Evolutionary conservation across 2,113 vertebrate genomes (phyloP).

Genomic region (Gasterosteus aculeatus): DNA sequence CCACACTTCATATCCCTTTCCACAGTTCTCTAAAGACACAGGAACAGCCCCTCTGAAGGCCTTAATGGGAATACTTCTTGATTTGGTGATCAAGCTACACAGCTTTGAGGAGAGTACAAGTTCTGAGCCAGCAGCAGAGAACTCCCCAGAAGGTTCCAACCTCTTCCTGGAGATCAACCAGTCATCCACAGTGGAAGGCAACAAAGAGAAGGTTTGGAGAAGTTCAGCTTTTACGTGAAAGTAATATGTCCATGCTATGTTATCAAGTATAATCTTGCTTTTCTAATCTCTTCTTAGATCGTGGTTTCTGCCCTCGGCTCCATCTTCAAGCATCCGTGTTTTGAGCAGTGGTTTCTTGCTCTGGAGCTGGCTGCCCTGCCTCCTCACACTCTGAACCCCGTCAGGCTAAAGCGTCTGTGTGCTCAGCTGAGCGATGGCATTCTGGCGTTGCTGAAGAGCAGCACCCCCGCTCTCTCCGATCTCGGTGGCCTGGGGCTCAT

Average conservation of each 20-base stretch:
- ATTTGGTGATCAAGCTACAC: slow-evolving; percentile 76
- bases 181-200: slow-evolving; percentile 14
- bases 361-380: slow-evolving; percentile 83
- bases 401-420: slow-evolving; percentile 83
- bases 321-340: slow-evolving; percentile 86
- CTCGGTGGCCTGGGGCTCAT: slow-evolving; percentile 71
- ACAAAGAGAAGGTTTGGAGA: slow-evolving; percentile 70
- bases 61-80: slow-evolving; percentile 81
- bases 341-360: slow-evolving; percentile 93
- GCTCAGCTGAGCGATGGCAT: slow-evolving; percentile 77
- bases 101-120: slow-evolving; percentile 40
- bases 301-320: slow-evolving; percentile 78
- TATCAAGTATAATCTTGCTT: not conserved
- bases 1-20: not conserved
- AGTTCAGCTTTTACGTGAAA: not conserved
- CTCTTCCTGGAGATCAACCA: slow-evolving; percentile 83
- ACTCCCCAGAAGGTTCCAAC: slow-evolving; percentile 60
- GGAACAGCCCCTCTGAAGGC: slow-evolving; percentile 75
- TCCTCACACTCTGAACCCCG: slow-evolving; percentile 83
- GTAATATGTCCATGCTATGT: not conserved
- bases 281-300: slow-evolving; percentile 73
- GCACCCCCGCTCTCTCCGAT: slow-evolving; percentile 72
- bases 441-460: slow-evolving; percentile 80
- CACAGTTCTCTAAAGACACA: slow-evolving; percentile 71
- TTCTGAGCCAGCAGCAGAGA: slow-evolving; percentile 26